Percentiles rank a stretch among this genome's conserved stretches.
These are phyloP conservation scores for Orchestes rusci DNA, from an alignment of 2,888 invertebrate species.

Conservation along the genomic window DNA sequence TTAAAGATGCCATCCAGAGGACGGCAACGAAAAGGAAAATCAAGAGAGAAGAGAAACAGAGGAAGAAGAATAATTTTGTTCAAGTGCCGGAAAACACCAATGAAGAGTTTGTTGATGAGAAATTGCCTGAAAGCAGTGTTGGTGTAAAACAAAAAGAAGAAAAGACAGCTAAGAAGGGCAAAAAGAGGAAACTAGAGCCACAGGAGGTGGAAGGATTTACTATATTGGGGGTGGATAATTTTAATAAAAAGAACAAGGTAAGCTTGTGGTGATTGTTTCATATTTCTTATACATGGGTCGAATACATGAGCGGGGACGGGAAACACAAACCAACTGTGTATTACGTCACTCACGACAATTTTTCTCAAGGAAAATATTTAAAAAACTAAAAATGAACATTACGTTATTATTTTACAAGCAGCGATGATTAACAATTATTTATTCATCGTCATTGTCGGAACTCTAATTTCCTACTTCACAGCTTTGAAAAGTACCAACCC, in stretches of 20 bases:
- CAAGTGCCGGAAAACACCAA: constrained; percentile 30
- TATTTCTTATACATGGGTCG: neutral
- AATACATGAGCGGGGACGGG: neutral
- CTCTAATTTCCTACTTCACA: no score
- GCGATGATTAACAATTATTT: no score
- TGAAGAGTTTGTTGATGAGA: constrained; percentile 29
- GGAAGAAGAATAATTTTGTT: constrained; percentile 27
- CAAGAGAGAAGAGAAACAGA: constrained; percentile 28
- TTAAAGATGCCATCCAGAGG: constrained; percentile 35
- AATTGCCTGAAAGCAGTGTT: neutral
- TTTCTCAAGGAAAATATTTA: constrained; percentile 2
- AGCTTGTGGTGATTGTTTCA: no score
- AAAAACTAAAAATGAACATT: neutral
- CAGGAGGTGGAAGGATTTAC: constrained; percentile 50
- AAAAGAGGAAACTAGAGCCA: constrained; percentile 31
- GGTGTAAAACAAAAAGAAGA: constrained; percentile 11
- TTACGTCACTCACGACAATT: no score
- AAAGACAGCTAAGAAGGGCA: constrained; percentile 10
- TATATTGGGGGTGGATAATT: constrained; percentile 59
- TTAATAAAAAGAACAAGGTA: constrained; percentile 52
- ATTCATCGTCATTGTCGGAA: no score
- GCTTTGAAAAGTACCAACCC: no score
- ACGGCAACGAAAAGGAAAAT: constrained; percentile 27
- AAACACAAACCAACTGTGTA: no score
- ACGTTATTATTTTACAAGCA: neutral